Evolutionary conservation across 2,797 vertebrate species (phyloP), one percentile per base, ranked within the genome.

Genomic region (Loriculus beryllinus): DNA sequence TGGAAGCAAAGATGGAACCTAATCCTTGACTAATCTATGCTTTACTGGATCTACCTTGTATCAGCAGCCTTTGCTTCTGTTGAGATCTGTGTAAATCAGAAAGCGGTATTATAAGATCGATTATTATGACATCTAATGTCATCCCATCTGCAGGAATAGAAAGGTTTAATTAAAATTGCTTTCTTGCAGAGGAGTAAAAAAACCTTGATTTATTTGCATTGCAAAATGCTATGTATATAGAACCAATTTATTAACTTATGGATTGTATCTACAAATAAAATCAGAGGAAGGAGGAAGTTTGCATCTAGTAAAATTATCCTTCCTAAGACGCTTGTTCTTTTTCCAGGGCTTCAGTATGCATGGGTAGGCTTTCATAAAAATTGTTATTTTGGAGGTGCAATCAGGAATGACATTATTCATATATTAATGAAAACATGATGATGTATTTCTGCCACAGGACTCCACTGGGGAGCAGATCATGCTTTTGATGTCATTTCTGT

Each of bases 1-100:
- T 77, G 83, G 89, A 93, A 88, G 86, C 86, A 78, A 79, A 80
- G 69, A 83, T 84, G 91, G 37, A 92, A 60, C 69, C 67, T 96
- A 96, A 96, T 97, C 93, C 92, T 81, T 92, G 81, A 67, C 56
- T 96, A 93, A 97, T 97, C 93, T 79, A 2, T 83, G 67, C 49
- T 94, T 94, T 82, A 57, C 75, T 70, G 28, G n/a, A 60, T 91
- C 78, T 91, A 8, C 95, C 92, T 81, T 78, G 5, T 65, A 70
- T 69, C 71, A 75, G n/a, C 63, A 88, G 57, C 60, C 60, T 78
- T 90, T 69, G 51, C 78, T 95, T 95, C 75, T 88, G 16, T 69
- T 90, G 93, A 64, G 51, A 40, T 86, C 35, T 63, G 54, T 90
- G 86, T 79, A 87, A 88, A 88, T 51, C 57, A 78, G 80, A 86